A percentile compares a stretch with the other conserved stretches of the same genome.
phyloP scores from a whole-genome alignment of 1,140 invertebrate species.

The Bombus impatiens region DNA sequence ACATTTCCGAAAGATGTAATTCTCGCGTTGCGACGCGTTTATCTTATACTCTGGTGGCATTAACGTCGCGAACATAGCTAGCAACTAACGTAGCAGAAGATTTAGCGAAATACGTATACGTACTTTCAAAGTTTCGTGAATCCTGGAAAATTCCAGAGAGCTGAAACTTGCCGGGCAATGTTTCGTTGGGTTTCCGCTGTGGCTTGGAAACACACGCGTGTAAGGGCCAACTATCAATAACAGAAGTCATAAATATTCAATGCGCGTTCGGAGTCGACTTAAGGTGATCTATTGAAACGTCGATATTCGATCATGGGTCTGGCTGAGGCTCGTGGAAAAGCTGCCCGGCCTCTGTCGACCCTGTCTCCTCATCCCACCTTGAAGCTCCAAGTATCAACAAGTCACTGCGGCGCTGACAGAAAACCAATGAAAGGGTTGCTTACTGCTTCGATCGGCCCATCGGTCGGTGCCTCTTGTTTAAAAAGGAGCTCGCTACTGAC shows the following conservation, averaged over 20 bases:
- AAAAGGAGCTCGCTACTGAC: constrained; percentile 4
- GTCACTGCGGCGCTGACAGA: constrained; percentile 44
- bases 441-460: constrained; percentile 22
- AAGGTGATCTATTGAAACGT: constrained; percentile 66
- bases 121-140: background rate
- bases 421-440: constrained; percentile 56
- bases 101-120: background rate
- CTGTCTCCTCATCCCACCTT: constrained; percentile 10
- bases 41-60: background rate
- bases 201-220: background rate
- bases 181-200: background rate
- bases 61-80: background rate
- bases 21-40: background rate
- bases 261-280: constrained; percentile 48
- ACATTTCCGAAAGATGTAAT: background rate
- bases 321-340: constrained; percentile 40
- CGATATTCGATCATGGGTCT: constrained; percentile 57
- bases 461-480: constrained; percentile 12
- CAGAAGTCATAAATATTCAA: constrained; percentile 65
- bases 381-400: constrained; percentile 53
- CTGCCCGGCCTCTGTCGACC: constrained; percentile 37
- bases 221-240: constrained; percentile 54
- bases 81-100: background rate
- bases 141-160: background rate
- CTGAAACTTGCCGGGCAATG: constrained; percentile 4